Evolutionary conservation across 1,140 invertebrate species (phyloP), one percentile per base, ranked within the genome.

Genomic region (Macrocentrus cingulum): DNA sequence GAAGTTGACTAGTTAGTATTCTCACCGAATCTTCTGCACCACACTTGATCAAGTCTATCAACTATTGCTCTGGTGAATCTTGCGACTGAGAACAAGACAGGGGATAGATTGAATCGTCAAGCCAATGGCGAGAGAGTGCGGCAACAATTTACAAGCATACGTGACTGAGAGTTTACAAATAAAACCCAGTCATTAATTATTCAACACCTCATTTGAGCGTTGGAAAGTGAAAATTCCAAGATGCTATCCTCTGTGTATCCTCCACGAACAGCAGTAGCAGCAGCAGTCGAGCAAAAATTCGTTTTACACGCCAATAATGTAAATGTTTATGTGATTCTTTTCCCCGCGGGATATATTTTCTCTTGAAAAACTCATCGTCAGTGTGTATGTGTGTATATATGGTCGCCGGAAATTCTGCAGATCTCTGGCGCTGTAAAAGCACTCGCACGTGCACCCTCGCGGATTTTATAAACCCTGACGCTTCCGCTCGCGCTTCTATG

Each of bases 1-100:
- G 58, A 60, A 60, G 58, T 54, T 39, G 23, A 49, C 41, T 59
- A 52, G 48, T 60, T 60, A 60, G 44, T 60, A 60, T 60, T 60
- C 25, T 29, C 58, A 44, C 45, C 2, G 20, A 46, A 52, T 55
- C 16, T 20, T 39, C 37, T 41, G 5, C 13, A 11, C 23, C 36
- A 44, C 42, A 42, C 16, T 60, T 45, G 49, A 54, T 60, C 34
- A 16, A 36, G 25, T 51, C 49, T 51, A 51, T 51, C 25, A 36
- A 15, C 29, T 20, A 36, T 29, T 19, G 7, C 25, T 37, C 37
- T 34, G 8, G 18, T n/a, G 8, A 36, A 8, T 51, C 32, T 7
- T 25, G 32, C 32, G n/a, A 9, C 11, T 9, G 16, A 51, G 37
- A 51, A 51, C 25, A 4, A 13, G 22, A 37, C 11, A 11, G 19